Evolutionary conservation across 2,888 invertebrate species (phyloP), one percentile per base, ranked within the genome.

Genomic region (Adela reaumurella): DNA sequence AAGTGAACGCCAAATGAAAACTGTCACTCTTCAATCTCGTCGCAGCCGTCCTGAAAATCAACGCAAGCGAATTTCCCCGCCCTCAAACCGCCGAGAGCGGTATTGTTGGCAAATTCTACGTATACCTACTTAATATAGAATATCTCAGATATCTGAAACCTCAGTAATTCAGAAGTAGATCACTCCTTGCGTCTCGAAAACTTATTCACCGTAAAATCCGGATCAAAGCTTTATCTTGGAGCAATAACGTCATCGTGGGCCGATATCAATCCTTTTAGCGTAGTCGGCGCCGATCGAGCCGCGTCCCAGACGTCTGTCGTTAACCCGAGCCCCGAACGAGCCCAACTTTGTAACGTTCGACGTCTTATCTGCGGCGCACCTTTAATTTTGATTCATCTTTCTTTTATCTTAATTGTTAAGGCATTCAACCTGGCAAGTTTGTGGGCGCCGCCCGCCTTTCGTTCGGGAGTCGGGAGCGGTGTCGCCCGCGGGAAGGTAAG

Each of bases 361-460:
- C 24, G 24, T 24, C 35, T 77, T 78, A 78, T 77, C 78, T 77
- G 68, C 66, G 70, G 76, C 73, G 70, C 73, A 76, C 76, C 74
- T 77, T 77, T 73, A 77, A 77, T 77, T 74, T 72, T 65, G 70
- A 70, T 70, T 67, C 68, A 72, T 69, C 70, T 68, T 77, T 76
- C 74, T 77, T 77, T 78, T 77, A 78, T 78, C 77, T 77, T 78
- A 78, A 78, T 77, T 77, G 74, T 76, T 72, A 71, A 70, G 74
- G 67, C 70, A 74, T 77, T 76, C 72, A 73, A 35, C 11, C 35
- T 24, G 5, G 24, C 24, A 24, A 24, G 35, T 35, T 14, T 3
- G 35, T 14, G 35, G 24, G 35, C 35, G 35, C 35, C 11, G 35
- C n/a, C n/a, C 35, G 35, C 6, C 35, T 10, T 4, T 8, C 35